Percentiles rank a stretch among this genome's conserved stretches.
Evolutionary conservation across 2,113 vertebrate species (phyloP).

Genomic region (Erpornis zantholeuca): DNA sequence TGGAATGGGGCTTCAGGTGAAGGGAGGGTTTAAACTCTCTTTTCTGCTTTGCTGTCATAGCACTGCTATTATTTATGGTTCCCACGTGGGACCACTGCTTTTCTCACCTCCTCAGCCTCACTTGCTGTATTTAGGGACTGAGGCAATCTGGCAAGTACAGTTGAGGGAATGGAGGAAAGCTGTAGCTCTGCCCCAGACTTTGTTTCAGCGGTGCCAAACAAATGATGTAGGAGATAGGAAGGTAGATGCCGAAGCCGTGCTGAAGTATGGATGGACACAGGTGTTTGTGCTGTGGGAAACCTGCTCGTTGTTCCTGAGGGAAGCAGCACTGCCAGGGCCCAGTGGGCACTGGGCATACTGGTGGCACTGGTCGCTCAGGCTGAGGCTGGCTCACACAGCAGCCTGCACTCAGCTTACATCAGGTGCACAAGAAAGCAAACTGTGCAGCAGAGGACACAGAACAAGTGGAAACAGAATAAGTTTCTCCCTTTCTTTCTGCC

Average conservation of each 20-base stretch:
- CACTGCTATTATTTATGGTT: slow-evolving; percentile 9
- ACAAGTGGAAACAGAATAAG: background rate
- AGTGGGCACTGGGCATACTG: background rate
- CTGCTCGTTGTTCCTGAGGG: background rate
- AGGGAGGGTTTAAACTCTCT: background rate
- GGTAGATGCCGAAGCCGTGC: background rate
- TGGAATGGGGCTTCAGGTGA: slow-evolving; percentile 20
- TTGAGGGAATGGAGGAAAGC: background rate
- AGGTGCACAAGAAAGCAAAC: background rate
- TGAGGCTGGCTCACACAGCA: background rate
- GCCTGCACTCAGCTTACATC: background rate
- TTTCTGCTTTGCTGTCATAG: background rate
- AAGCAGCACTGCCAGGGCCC: background rate
- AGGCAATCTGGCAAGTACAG: slow-evolving; percentile 14
- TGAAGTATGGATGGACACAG: background rate
- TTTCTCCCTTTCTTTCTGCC: background rate
- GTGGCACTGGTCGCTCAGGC: background rate
- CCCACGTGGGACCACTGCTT: background rate
- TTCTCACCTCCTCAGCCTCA: background rate
- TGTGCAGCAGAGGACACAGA: background rate
- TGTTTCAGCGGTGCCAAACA: background rate
- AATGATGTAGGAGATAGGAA: background rate
- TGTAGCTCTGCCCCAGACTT: background rate
- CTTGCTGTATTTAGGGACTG: background rate
- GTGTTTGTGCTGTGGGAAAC: background rate